Conservation (phyloP, 2,797 vertebrate species). For the Harpagifer antarcticus region DNA sequence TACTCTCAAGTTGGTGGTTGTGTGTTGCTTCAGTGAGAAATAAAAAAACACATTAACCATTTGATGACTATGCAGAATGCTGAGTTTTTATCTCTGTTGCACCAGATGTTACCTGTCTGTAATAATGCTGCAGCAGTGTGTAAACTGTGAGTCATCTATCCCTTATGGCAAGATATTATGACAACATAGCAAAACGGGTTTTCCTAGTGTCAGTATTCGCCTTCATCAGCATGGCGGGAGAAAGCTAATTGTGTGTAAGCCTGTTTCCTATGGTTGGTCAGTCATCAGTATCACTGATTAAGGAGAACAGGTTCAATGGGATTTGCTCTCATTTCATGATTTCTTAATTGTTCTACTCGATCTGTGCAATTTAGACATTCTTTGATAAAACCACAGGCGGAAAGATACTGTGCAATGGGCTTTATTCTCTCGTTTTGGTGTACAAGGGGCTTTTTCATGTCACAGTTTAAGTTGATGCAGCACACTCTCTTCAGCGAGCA, state of each 20-base stretch:
- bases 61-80: conserved; percentile 54
- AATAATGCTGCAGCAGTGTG: conserved; percentile 35
- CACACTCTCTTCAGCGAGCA: not conserved
- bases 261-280: conserved; percentile 29
- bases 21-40: conserved; percentile 13
- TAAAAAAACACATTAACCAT: conserved; percentile 43
- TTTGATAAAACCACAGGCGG: conserved; percentile 14
- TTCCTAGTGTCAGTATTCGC: conserved; percentile 38
- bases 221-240: conserved; percentile 55
- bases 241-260: conserved; percentile 11
- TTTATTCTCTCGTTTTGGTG: too few species aligned
- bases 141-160: conserved; percentile 62
- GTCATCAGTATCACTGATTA: conserved; percentile 10
- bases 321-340: conserved; percentile 16
- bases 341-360: conserved; percentile 28
- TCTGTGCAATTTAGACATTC: conserved; percentile 14
- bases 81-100: conserved; percentile 40
- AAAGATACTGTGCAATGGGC: too few species aligned
- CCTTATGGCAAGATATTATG: conserved; percentile 64
- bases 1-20: conserved; percentile 21
- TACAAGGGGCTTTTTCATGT: too few species aligned
- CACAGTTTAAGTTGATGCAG: too few species aligned
- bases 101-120: conserved; percentile 51
- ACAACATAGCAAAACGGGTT: conserved; percentile 69
- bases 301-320: not conserved